Percentiles rank a stretch among this genome's conserved stretches.
phyloP scores from a whole-genome alignment of 2,888 invertebrate species.

The Tiliacea citrago region DNA sequence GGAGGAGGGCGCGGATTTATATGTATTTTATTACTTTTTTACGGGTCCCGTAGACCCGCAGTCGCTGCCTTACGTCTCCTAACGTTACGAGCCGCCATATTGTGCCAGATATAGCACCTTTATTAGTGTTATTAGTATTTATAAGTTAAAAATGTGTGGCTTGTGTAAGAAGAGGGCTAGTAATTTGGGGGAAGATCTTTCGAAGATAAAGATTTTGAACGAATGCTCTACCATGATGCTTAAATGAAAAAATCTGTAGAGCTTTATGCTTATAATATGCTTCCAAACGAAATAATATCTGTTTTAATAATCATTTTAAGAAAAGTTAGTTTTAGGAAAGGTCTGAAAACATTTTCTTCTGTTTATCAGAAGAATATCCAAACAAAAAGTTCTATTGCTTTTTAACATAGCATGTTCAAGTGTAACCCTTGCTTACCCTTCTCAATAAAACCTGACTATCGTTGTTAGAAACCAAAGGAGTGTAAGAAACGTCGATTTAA shows the following conservation, averaged over 20 bases:
- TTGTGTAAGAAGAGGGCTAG: conserved; percentile 21
- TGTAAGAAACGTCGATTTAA: conserved; percentile 76
- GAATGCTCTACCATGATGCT: not conserved
- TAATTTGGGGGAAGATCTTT: not conserved
- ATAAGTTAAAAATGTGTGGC: conserved; percentile 62
- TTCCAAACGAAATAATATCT: not conserved
- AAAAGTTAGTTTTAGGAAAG: not conserved
- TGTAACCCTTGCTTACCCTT: conserved; percentile 59
- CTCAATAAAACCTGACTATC: conserved; percentile 68
- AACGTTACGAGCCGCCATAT: conserved; percentile 78
- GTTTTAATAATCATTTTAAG: too few species aligned
- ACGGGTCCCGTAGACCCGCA: conserved; percentile 80
- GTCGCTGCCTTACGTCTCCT: conserved; percentile 79
- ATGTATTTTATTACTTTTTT: conserved; percentile 90
- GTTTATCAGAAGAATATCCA: conserved; percentile 19
- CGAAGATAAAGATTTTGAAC: not conserved
- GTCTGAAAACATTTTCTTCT: not conserved
- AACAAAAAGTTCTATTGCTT: conserved; percentile 23
- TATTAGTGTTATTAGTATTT: conserved; percentile 72
- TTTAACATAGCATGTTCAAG: conserved; percentile 54
- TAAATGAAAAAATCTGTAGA: too few species aligned
- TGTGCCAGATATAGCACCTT: conserved; percentile 72
- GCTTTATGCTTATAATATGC: too few species aligned
- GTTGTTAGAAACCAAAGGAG: conserved; percentile 70
- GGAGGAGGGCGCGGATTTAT: conserved; percentile 86